These are phyloP conservation scores for Protonemura montana DNA, from an alignment of 2,888 invertebrate species.

Conservation along the genomic window DNA sequence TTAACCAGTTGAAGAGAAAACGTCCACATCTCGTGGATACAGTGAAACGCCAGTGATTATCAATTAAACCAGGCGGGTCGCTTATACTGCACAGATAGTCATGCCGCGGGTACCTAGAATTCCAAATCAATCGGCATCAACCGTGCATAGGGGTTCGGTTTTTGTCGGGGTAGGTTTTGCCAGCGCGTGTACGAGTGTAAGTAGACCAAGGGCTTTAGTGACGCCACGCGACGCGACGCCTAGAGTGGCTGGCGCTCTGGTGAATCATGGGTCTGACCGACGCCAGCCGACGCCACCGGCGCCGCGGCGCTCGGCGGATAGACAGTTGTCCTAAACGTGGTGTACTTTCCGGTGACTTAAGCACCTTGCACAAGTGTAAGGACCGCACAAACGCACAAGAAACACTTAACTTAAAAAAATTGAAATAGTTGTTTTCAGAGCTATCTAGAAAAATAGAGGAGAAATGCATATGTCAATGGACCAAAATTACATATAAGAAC, in stretches of 20 bases:
- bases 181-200: not conserved
- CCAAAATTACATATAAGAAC: too few relatives aligned
- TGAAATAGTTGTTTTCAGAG: too few relatives aligned
- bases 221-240: not conserved
- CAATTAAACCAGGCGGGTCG: not conserved
- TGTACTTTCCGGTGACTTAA: too few relatives aligned
- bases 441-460: too few relatives aligned
- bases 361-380: too few relatives aligned
- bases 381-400: too few relatives aligned
- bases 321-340: too few relatives aligned
- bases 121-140: not conserved
- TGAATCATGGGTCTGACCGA: conserved; percentile 9
- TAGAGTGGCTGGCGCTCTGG: not conserved
- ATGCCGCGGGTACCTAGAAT: not conserved
- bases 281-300: not conserved
- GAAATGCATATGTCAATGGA: too few relatives aligned
- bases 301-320: not conserved
- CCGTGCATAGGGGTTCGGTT: not conserved
- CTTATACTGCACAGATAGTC: not conserved
- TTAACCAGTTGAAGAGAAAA: not conserved
- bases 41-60: not conserved
- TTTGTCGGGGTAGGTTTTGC: not conserved
- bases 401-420: too few relatives aligned
- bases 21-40: not conserved
- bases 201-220: not conserved